Base-by-base conservation (phyloP, 2,888 invertebrate species). In the Pheosia tremula region DNA sequence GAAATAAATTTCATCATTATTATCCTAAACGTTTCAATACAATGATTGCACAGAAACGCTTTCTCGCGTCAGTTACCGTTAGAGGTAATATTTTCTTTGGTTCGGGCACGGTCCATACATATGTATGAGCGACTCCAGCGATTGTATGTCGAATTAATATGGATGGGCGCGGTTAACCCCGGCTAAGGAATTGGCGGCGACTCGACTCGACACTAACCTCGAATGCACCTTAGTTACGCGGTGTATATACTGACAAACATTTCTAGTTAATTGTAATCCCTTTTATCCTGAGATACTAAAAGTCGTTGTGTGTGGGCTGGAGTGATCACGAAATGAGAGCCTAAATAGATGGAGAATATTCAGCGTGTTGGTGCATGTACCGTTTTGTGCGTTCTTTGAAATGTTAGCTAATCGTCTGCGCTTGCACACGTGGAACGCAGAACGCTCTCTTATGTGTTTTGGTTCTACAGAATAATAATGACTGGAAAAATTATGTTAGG, bases 71-170 rank as follows among this genome's bases (percentile, higher is more conserved):
- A 11, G 38, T n/a, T 8, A 36, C 38, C 54, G 10, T 6, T 24
- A 3, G 37, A 24, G 24, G 24, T 24, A 24, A 24, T 24, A 24
- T 24, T 24, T 24, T 24, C 24, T 24, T 24, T 24, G 24, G 24
- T 24, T 24, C 24, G 24, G 24, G 24, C 24, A 2, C 24, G 36
- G 58, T 54, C 13, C 60, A 67, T 76, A 72, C 76, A 80, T 80
- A 80, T 80, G 78, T 74, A 80, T 81, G 80, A 71, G 66, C 61
- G 66, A 64, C 66, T 70, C 66, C 63, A 55, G 66, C 60, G 74
- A 72, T 72, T 74, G 76, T 78, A 69, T 73, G 71, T 69, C 58
- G 72, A 74, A 77, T 81, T 81, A 81, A 81, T 81, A 81, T 81
- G 81, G 75, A 81, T 81, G 75, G 72, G 67, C 24, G 36, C 37